Conservation (phyloP, 2,797 vertebrate species). For the Coluber constrictor region DNA sequence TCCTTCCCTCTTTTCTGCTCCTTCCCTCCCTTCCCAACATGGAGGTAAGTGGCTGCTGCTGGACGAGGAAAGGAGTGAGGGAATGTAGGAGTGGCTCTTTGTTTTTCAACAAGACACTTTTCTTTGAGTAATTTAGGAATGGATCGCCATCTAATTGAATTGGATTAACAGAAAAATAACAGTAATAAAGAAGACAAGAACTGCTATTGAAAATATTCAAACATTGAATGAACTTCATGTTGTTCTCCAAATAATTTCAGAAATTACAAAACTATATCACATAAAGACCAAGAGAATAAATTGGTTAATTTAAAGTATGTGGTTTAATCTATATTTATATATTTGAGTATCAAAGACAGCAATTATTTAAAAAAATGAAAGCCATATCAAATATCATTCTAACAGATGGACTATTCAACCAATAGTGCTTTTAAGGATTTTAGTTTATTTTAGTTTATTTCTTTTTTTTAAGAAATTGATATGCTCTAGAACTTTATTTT, state of each 20-base stretch:
- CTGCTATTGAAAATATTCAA: background rate
- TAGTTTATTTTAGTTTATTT: background rate
- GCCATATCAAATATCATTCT: background rate
- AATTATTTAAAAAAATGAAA: background rate
- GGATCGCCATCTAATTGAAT: background rate
- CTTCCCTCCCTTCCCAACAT: background rate
- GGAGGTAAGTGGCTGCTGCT: background rate
- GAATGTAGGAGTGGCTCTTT: too few species aligned
- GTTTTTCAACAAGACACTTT: background rate
- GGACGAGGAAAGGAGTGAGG: background rate
- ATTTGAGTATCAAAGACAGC: background rate
- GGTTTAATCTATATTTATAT: background rate
- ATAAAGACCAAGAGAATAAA: background rate
- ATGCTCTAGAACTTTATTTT: background rate
- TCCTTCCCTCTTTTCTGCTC: background rate
- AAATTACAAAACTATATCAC: background rate
- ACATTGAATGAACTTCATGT: background rate
- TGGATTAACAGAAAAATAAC: background rate
- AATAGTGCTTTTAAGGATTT: background rate
- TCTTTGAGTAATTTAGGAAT: background rate
- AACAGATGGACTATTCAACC: background rate
- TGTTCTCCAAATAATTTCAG: background rate
- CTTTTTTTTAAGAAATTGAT: background rate
- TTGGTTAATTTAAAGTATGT: background rate
- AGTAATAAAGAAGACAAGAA: background rate